phyloP scores from a whole-genome alignment of 2,113 vertebrate genomes.

The Alligator mississippiensis region DNA sequence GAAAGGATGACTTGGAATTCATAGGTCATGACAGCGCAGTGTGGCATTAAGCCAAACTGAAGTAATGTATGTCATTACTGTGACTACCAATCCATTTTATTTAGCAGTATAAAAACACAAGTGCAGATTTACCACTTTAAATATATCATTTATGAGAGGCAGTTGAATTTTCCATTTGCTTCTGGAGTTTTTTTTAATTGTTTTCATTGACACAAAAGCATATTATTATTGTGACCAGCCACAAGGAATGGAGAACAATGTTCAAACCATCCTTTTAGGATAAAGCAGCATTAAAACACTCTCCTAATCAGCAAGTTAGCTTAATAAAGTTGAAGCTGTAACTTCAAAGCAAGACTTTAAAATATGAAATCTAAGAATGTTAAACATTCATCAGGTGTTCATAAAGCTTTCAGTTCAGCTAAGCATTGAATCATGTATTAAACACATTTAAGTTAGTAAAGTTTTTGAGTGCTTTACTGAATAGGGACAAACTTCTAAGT shows the following conservation, averaged over 20 bases:
- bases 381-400: not conserved
- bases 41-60: slow-evolving; percentile 2
- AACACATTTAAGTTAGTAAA: not conserved
- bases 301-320: not conserved
- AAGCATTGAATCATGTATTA: not conserved
- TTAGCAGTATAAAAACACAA: not conserved
- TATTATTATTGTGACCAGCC: rapidly evolving
- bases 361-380: not conserved
- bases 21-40: not conserved
- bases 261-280: not conserved
- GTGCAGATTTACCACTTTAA: not conserved
- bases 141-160: not conserved
- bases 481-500: not conserved
- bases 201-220: slow-evolving; percentile 8
- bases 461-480: not conserved
- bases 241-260: not conserved
- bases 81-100: slow-evolving; percentile 4
- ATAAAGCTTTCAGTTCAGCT: not conserved
- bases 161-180: not conserved
- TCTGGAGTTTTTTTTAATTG: not conserved
- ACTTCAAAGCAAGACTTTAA: not conserved
- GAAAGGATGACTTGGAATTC: not conserved
- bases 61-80: not conserved
- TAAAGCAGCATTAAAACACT: not conserved
- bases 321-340: not conserved